These are phyloP conservation scores for Cercocebus atys DNA, from an alignment of 2,113 vertebrate genomes.

Conservation along the genomic window DNA sequence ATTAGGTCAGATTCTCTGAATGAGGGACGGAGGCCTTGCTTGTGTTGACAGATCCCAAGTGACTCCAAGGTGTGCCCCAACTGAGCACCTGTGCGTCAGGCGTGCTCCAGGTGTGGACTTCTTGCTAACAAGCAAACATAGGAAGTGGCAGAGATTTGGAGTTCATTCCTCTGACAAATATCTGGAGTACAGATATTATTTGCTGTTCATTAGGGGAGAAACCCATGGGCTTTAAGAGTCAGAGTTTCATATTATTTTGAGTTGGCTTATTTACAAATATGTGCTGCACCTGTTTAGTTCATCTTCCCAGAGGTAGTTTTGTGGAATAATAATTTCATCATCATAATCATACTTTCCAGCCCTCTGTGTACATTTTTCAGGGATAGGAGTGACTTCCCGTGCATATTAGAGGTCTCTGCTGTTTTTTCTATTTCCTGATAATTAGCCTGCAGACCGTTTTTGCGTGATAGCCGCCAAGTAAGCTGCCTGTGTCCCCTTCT, in stretches of 20 bases:
- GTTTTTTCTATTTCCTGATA: not conserved
- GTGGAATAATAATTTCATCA: not conserved
- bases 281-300: fast-evolving
- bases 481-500: not conserved
- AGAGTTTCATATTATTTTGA: not conserved
- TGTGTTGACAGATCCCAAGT: too few species aligned
- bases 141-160: not conserved
- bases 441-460: not conserved
- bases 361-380: not conserved
- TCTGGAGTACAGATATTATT: not conserved
- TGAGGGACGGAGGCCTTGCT: not conserved
- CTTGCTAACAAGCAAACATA: not conserved
- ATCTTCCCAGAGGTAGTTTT: not conserved
- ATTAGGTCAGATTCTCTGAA: not conserved
- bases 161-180: not conserved
- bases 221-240: not conserved
- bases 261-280: not conserved
- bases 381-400: not conserved
- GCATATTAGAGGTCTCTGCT: not conserved
- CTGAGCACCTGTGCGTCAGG: not conserved
- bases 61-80: not conserved
- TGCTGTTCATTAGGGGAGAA: not conserved
- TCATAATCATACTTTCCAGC: not conserved
- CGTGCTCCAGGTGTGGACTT: not conserved
- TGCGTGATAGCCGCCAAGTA: not conserved